Evolutionary conservation across 2,797 vertebrate genomes (phyloP).

Genomic region (Trachops cirrhosus): DNA sequence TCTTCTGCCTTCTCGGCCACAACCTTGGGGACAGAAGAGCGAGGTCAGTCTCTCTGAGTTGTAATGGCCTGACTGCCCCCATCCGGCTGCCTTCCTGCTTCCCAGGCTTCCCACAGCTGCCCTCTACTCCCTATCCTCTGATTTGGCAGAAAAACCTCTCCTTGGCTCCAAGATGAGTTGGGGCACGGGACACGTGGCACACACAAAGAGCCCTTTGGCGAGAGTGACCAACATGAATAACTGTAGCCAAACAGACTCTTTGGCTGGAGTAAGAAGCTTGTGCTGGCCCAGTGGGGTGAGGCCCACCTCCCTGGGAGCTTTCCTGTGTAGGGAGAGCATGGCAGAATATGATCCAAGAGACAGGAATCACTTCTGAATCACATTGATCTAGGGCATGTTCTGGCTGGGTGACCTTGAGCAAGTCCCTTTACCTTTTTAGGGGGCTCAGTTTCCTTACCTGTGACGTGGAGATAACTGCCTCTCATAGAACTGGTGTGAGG

Average conservation of each 20-base stretch:
- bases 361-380: not conserved
- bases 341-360: not conserved
- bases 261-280: not conserved
- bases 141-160: not conserved
- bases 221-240: not conserved
- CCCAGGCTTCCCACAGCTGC: not conserved
- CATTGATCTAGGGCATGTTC: not conserved
- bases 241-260: not conserved
- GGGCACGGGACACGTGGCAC: not conserved
- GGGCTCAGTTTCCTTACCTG: slow-evolving; percentile 20
- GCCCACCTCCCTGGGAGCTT: not conserved
- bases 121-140: not conserved
- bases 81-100: not conserved
- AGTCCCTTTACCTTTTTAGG: not conserved
- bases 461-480: not conserved
- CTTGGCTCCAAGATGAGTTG: not conserved
- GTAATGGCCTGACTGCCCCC: not conserved
- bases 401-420: not conserved
- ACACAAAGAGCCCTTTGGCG: not conserved
- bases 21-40: not conserved
- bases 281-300: not conserved
- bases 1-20: not conserved
- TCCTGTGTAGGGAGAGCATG: not conserved
- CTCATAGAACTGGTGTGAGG: not conserved
- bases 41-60: not conserved